Base-by-base conservation (phyloP, 2,113 vertebrate species). In the Thomomys bottae region DNA sequence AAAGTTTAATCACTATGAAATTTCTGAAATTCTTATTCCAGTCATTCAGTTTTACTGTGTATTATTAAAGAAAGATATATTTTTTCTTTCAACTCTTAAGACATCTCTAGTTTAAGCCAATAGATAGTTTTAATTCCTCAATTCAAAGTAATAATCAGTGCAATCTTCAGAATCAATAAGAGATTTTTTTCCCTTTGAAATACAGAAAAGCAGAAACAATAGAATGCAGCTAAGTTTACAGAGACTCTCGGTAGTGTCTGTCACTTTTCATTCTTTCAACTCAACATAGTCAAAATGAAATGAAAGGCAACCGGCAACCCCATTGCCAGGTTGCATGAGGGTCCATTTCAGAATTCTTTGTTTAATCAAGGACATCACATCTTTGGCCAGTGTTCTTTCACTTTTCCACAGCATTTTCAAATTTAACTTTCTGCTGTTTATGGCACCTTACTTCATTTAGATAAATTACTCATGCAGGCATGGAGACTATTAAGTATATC, bases 21-120 rank as follows among this genome's bases (percentile, higher is more conserved):
- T 76, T 88, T 76, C 63, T 45, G 68, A 21, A 68, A 30, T 32
- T 80, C 8, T 80, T 32, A 36, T 89, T 59, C 61, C 54, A 86
- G 20, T 38, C 26, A 45, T 68, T 90, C 49, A 9, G 26, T 82
- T 82, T 28, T 84, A 81, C 30, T 70, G n/a, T n/a, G n/a, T 82
- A 30, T 84, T 75, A 76, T 59, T 75, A 38, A 3, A 3, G 3
- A 20, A 21, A 45, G 3, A 1, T 45, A 28, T 70, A 23, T 76
- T 28, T 87, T 84, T 82, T 72, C 18, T 85, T 85, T 92, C 72
- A 89, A 20, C 45, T 75, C 82, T 57, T 64, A 42, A 32, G 71
- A 34, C 83, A 76, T 78, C 82, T 82, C 75, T 81, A 77, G 61
- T 90, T 76, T 57, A 85, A 80, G n/a, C 30, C 66, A 88, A 61